Evolutionary conservation across 1,140 invertebrate genomes (phyloP).

Genomic region (Tribolium castaneum): DNA sequence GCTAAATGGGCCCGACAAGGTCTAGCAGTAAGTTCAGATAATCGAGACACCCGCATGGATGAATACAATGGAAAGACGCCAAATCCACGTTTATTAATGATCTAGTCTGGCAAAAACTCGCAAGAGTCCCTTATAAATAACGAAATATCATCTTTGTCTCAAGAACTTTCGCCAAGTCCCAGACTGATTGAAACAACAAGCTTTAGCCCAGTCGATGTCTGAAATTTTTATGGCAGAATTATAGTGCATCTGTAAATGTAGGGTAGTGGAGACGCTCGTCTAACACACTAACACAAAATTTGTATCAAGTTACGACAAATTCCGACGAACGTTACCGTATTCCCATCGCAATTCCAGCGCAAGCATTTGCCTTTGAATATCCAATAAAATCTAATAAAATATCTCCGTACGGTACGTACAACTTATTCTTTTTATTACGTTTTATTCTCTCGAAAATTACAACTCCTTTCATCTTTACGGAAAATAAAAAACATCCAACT

Average conservation of each 20-base stretch:
- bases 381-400: constrained; percentile 23
- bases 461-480: background rate
- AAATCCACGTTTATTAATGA: constrained; percentile 55
- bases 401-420: background rate
- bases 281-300: constrained; percentile 15
- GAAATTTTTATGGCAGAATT: background rate
- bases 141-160: constrained; percentile 43
- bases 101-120: constrained; percentile 45
- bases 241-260: background rate
- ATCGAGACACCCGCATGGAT: constrained; percentile 52
- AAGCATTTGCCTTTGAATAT: constrained; percentile 30
- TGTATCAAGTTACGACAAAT: constrained; percentile 26
- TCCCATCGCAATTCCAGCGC: constrained; percentile 27
- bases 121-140: constrained; percentile 47
- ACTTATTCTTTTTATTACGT: constrained; percentile 18
- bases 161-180: constrained; percentile 19
- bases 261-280: background rate
- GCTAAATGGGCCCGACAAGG: constrained; percentile 54
- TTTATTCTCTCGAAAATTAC: background rate
- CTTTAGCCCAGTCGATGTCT: constrained; percentile 8
- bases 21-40: constrained; percentile 51
- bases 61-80: constrained; percentile 54
- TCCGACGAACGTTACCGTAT: constrained; percentile 2
- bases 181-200: background rate
- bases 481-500: background rate